A percentile compares a stretch with the other conserved stretches of the same genome.
Conservation (phyloP, 2,888 invertebrate genomes). For the Caenorhabditis sp. region DNA sequence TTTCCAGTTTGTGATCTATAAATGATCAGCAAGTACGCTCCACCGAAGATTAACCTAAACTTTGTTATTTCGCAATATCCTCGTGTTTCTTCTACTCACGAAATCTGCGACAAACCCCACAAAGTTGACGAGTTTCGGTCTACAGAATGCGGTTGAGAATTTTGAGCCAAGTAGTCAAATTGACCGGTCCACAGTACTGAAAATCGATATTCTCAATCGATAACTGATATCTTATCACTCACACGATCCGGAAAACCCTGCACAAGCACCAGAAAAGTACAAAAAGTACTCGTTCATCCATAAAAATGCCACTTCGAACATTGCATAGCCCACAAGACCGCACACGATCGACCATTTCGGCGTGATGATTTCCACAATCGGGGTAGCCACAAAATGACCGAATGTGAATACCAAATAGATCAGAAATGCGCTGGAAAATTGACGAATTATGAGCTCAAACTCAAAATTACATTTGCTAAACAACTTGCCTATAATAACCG, state of each 20-base stretch:
- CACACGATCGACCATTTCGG: constrained; percentile 63
- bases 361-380: constrained; percentile 60
- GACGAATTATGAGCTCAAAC: too few relatives aligned
- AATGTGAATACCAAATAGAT: constrained; percentile 58
- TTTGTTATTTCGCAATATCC: background rate
- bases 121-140: constrained; percentile 56
- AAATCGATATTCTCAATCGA: background rate
- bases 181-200: constrained; percentile 63
- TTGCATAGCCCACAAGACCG: constrained; percentile 55
- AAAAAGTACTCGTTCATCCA: constrained; percentile 56
- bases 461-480: too few relatives aligned
- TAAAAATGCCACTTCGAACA: constrained; percentile 52
- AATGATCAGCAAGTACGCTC: constrained; percentile 40
- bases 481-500: constrained; percentile 45
- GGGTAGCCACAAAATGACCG: constrained; percentile 63
- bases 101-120: constrained; percentile 59
- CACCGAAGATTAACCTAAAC: constrained; percentile 51
- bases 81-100: too few relatives aligned
- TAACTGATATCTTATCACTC: background rate
- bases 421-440: constrained; percentile 37
- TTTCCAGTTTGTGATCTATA: constrained; percentile 48
- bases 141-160: constrained; percentile 40
- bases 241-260: constrained; percentile 63
- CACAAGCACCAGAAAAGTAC: constrained; percentile 52
- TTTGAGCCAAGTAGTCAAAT: constrained; percentile 63